Base-by-base conservation (phyloP, 2,797 vertebrate species). In the Epinephelus malabaricus region DNA sequence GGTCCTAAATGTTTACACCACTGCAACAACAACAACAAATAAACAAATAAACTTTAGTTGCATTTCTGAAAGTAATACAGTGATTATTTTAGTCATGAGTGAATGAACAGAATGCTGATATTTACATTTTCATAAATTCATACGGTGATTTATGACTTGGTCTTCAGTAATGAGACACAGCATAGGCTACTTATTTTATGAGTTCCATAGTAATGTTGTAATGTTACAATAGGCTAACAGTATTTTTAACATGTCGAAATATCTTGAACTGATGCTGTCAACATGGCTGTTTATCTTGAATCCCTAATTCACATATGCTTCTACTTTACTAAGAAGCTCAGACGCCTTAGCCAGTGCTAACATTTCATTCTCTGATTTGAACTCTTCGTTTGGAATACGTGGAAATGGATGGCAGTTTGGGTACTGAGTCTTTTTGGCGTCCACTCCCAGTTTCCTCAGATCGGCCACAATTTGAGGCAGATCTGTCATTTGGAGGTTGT, bases 361-460 rank as follows among this genome's bases (percentile, higher is more conserved):
- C 18, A 50, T 25, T 79, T 85, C 95, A 47, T 92, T 85, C 53
- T 84, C 82, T 43, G 79, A 6, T 18, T 23, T 83, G 79, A 95
- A 96, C 58, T 61, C 86, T 15, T 62, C 92, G 3, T 96, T 95
- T n/a, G 96, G 96, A 82, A 96, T 96, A 47, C 82, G 76, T 5
- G 96, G 96, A 45, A 60, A 73, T 0, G 58, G 51, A 62, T 96
- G 93, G 65, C 13, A 90, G 78, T 79, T 93, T 15, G 96, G 96
- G 81, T 97, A 97, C 69, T 97, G 96, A 17, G 96, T 96, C 75
- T 65, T 95, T 78, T 95, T 95, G n/a, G 88, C 70, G 13, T 96
- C 93, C 49, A 96, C 94, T 1, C 95, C 95, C 25, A 94, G 79
- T 0, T 9, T 14, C 60, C 65, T 86, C 38, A 97, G 86, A 40